These are phyloP conservation scores for Sturnus vulgaris DNA, from an alignment of 2,113 vertebrate genomes.

Conservation along the genomic window DNA sequence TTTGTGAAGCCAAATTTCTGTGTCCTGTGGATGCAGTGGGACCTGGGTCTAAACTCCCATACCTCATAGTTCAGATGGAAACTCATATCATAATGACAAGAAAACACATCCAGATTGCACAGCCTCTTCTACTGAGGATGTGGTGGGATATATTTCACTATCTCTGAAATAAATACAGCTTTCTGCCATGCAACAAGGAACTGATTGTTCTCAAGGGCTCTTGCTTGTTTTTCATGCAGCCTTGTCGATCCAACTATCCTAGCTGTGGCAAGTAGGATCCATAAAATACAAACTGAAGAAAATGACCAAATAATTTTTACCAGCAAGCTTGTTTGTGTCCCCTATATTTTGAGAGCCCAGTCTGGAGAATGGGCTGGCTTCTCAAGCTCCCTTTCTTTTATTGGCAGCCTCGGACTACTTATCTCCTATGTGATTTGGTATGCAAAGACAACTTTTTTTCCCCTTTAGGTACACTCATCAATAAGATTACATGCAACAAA, in stretches of 20 bases:
- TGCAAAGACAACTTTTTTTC: neutral
- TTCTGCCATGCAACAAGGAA: neutral
- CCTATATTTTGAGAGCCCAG: neutral
- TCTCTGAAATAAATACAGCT: neutral
- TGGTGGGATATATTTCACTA: neutral
- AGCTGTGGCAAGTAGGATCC: neutral
- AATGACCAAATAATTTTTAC: neutral
- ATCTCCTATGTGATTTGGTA: neutral
- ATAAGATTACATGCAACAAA: neutral
- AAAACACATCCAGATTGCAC: neutral
- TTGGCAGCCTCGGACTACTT: neutral
- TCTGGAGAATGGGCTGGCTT: neutral
- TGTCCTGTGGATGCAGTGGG: neutral
- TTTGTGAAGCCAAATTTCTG: neutral
- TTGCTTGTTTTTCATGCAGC: neutral
- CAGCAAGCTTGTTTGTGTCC: neutral
- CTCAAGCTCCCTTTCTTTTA: neutral
- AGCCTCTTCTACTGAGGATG: neutral
- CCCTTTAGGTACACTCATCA: neutral
- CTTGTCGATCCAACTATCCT: accelerated
- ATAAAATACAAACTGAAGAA: neutral
- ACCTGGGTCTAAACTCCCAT: neutral
- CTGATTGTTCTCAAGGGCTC: neutral
- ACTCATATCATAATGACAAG: neutral
- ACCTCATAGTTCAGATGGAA: neutral